Evolutionary conservation across 2,797 vertebrate species (phyloP).

Genomic region (Antrozous pallidus): DNA sequence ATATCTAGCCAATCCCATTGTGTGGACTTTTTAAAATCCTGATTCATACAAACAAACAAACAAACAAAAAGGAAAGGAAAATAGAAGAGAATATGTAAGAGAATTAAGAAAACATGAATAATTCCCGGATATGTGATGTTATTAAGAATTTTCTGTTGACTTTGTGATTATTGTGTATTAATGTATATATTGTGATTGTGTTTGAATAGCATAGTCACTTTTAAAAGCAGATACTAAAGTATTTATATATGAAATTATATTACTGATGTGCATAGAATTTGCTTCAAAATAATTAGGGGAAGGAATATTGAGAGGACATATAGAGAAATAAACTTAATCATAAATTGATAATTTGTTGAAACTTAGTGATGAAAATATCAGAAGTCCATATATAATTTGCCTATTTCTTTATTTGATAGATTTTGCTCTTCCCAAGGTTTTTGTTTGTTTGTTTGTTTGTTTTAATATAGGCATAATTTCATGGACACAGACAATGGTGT

Average conservation of each 20-base stretch:
- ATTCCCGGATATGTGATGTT: background rate
- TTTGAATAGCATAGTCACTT: background rate
- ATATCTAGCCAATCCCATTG: background rate
- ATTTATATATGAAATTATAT: slow-evolving; percentile 3
- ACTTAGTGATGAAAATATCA: background rate
- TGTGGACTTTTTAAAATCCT: background rate
- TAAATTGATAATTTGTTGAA: background rate
- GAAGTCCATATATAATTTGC: background rate
- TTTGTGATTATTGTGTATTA: background rate
- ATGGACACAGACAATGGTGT: background rate
- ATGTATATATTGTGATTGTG: background rate
- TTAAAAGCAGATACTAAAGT: slow-evolving; percentile 1
- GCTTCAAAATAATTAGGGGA: slow-evolving; percentile 20
- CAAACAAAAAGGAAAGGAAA: no score
- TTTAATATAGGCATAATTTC: background rate
- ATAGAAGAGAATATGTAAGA: background rate
- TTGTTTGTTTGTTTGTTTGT: background rate
- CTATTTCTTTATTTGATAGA: background rate
- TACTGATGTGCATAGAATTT: background rate
- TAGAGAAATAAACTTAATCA: background rate
- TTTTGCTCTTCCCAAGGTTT: background rate
- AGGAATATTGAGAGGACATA: background rate
- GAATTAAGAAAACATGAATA: background rate
- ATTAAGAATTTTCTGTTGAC: background rate
- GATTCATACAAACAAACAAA: background rate